A percentile compares a stretch with the other conserved stretches of the same genome.
Evolutionary conservation across 2,113 vertebrate genomes (phyloP).

Genomic region (Falcunculus frontatus): DNA sequence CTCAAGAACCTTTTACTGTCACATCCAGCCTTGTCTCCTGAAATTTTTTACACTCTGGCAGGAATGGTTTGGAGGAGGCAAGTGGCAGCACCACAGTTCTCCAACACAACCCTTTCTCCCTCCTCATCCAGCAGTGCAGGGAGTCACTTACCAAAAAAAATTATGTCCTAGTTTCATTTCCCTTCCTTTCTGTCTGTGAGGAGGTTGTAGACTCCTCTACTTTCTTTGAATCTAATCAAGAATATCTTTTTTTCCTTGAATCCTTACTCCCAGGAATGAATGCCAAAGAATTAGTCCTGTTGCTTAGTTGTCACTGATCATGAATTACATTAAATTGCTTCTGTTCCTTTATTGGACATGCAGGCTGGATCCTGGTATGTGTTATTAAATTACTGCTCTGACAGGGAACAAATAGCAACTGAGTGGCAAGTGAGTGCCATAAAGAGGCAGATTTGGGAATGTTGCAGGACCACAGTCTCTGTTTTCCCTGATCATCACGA

Average conservation of each 20-base stretch:
- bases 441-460: not conserved
- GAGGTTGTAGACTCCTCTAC: not conserved
- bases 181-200: not conserved
- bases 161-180: not conserved
- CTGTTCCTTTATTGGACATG: not conserved
- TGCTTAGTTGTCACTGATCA: conserved; percentile 24
- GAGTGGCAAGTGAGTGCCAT: not conserved
- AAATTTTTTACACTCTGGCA: not conserved
- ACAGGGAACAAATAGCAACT: not conserved
- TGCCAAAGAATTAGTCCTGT: conserved; percentile 21
- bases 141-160: not conserved
- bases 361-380: not conserved
- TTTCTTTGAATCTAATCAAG: conserved; percentile 1
- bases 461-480: not conserved
- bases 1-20: not conserved
- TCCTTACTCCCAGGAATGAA: not conserved
- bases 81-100: not conserved
- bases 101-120: not conserved
- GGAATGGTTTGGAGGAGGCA: not conserved
- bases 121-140: not conserved
- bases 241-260: not conserved
- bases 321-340: conserved; percentile 35
- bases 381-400: not conserved
- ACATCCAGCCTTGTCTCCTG: not conserved
- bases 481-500: not conserved